Evolutionary conservation across 35 echinoderm and acorn worm genomes (phyloP), one percentile per base, ranked within the genome.

Genomic region (Strongylocentrotus purpuratus): DNA sequence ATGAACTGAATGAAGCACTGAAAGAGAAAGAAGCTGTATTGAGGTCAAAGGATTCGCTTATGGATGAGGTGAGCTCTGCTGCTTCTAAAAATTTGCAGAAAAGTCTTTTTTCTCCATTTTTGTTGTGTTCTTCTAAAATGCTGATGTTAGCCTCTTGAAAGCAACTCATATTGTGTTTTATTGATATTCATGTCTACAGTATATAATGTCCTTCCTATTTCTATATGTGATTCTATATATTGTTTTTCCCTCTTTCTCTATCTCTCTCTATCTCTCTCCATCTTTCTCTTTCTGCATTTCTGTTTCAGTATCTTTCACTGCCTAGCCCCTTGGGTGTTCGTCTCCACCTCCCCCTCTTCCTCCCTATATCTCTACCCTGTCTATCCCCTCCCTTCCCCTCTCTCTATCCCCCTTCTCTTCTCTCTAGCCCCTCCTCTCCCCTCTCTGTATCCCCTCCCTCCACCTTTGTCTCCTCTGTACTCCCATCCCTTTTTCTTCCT

Each of bases 21-120:
- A 55, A 14, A 33, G 94, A 94, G 5, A 97, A 92, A 35, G 88
- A 97, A 45, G 90, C 59, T 35, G 89, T 88, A 6, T 31, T 97
- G 88, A 95, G 87, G 31, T 88, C 60, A 10, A 97, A 97, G 31
- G 94, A 97, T 32, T 45, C 90, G 50, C 90, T 97, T 1, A 59
- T 97, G 46, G 94, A 95, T 86, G 96, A 97, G 90, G 96, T 97
- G 46, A 78, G 22, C 20, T 25, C 61, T 4, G 17, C 20, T 70
- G 5, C 25, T 78, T 78, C 17, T 58, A 12, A 9, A 9, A 12
- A 58, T 58, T 58, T 58, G 50, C 50, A 58, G 50, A 12, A 52
- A 7, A 58, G 9, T 58, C 6, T 58, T 7, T 58, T 15, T 58
- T 15, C 15, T 58, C 50, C 50, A 7, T 58, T 15, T 12, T 15